Conservation (phyloP, 2,113 vertebrate genomes). For the Procavia capensis region DNA sequence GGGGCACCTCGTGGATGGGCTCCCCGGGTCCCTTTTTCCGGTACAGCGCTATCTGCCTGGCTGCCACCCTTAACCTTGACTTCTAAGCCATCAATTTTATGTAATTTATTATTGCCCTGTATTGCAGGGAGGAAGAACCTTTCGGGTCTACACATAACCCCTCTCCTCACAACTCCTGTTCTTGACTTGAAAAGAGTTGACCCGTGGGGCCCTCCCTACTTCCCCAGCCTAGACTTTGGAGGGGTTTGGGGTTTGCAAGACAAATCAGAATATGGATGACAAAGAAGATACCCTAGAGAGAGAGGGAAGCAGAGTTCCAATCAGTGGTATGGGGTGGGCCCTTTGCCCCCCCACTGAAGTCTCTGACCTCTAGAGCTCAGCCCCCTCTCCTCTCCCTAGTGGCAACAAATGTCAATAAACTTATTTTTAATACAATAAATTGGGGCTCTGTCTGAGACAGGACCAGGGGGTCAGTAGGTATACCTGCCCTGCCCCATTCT, state of each 20-base stretch:
- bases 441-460: conserved; percentile 55
- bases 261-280: conserved; percentile 58
- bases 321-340: neutral
- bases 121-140: conserved; percentile 16
- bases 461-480: neutral
- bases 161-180: conserved; percentile 63
- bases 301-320: neutral
- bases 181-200: conserved; percentile 72
- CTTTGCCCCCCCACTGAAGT: neutral
- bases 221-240: conserved; percentile 22
- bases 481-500: neutral
- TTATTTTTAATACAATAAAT: conserved; percentile 80
- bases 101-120: conserved; percentile 64
- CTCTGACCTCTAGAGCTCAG: conserved; percentile 58
- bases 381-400: neutral
- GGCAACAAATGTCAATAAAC: conserved; percentile 80
- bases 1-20: neutral
- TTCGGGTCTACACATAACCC: conserved; percentile 41
- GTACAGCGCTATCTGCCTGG: conserved; percentile 78
- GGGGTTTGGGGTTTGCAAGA: conserved; percentile 5
- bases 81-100: conserved; percentile 76
- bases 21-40: conserved; percentile 57
- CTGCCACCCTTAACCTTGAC: conserved; percentile 69
- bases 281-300: neutral
- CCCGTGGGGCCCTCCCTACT: neutral